Percentiles rank a stretch among this genome's conserved stretches.
Conservation (phyloP, 2,888 invertebrate species). For the Cephus pulcher region DNA sequence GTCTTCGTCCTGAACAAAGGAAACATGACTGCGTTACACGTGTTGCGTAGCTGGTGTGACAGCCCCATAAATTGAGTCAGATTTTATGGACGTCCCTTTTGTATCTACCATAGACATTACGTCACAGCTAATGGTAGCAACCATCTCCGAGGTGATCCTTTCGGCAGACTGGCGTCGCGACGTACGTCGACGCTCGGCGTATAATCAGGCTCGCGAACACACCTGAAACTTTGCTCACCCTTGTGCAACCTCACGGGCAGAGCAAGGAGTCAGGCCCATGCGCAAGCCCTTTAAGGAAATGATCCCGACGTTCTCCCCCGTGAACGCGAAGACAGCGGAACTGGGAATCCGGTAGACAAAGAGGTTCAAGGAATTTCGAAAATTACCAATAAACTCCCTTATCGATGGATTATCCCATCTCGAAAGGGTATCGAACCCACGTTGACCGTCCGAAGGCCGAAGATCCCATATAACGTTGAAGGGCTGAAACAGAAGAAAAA, state of each 20-base stretch:
- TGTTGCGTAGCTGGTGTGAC: neutral
- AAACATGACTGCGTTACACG: neutral
- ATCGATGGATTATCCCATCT: neutral
- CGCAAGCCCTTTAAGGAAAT: conserved; percentile 61
- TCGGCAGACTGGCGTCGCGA: neutral
- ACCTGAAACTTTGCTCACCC: conserved; percentile 93
- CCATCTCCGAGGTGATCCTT: conserved; percentile 4
- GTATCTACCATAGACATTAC: neutral
- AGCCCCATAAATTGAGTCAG: neutral
- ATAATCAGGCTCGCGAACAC: conserved; percentile 69
- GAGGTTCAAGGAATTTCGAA: neutral
- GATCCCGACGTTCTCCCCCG: conserved; percentile 3
- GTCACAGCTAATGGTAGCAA: conserved; percentile 2
- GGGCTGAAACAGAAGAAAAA: neutral
- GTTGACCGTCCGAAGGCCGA: neutral
- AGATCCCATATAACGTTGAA: neutral
- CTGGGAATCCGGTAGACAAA: neutral
- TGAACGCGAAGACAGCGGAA: neutral
- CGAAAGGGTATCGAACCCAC: neutral
- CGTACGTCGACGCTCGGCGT: neutral
- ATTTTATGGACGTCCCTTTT: neutral
- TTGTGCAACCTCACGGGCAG: conserved; percentile 74
- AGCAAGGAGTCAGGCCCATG: conserved; percentile 87
- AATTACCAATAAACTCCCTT: neutral
- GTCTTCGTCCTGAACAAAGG: neutral